A percentile compares a stretch with the other conserved stretches of the same genome.
These are phyloP conservation scores for Ganaspis brasiliensis DNA, from an alignment of 2,888 invertebrate species.

Conservation along the genomic window DNA sequence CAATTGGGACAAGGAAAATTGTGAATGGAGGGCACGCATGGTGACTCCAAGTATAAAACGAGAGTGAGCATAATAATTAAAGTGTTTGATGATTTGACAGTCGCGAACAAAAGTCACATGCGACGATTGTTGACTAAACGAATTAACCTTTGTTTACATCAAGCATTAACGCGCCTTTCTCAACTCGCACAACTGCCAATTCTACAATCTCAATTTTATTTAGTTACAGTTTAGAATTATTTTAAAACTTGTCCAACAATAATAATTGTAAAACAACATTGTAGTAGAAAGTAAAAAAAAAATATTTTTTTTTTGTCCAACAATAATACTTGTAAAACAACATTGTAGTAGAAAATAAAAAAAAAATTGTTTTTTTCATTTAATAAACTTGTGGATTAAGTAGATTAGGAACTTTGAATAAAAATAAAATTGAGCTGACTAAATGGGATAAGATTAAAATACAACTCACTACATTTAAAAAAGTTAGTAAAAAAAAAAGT, in stretches of 20 bases:
- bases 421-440: too few species aligned
- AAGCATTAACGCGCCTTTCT: constrained; percentile 60
- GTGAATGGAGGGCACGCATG: constrained; percentile 59
- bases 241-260: background rate
- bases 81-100: constrained; percentile 73
- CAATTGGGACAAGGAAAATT: constrained; percentile 49
- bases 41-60: constrained; percentile 69
- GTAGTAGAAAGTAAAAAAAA: too few species aligned
- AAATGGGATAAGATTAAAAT: too few species aligned
- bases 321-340: too few species aligned
- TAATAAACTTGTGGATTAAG: too few species aligned
- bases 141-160: constrained; percentile 69
- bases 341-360: too few species aligned
- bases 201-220: constrained; percentile 10
- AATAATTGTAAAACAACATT: too few species aligned
- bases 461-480: too few species aligned
- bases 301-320: too few species aligned
- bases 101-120: constrained; percentile 72
- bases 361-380: too few species aligned
- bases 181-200: constrained; percentile 23
- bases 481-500: too few species aligned
- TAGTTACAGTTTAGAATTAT: background rate
- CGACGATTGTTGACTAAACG: constrained; percentile 65
- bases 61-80: constrained; percentile 71
- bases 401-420: too few species aligned